These are phyloP conservation scores for Lepeophtheirus nordmannii DNA, from an alignment of 2,888 invertebrate genomes.

Conservation along the genomic window DNA sequence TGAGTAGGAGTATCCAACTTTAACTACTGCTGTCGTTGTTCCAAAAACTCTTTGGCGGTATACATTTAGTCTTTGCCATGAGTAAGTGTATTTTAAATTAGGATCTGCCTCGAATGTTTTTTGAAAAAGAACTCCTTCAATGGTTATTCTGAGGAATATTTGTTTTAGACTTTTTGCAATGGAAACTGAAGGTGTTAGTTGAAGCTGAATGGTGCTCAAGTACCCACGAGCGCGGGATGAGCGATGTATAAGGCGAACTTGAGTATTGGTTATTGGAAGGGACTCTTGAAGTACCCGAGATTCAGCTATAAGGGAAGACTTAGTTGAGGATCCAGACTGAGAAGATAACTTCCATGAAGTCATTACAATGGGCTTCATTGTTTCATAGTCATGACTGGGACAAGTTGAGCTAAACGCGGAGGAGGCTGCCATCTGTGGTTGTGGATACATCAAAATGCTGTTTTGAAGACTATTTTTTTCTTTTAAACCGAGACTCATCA, in stretches of 20 bases:
- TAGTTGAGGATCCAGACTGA: neutral
- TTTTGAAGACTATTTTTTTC: conserved; percentile 46
- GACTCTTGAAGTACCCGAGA: conserved; percentile 86
- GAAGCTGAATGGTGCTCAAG: conserved; percentile 75
- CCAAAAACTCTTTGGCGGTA: conserved; percentile 92
- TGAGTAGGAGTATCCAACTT: conserved; percentile 84
- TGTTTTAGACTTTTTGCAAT: conserved; percentile 63
- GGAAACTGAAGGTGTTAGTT: conserved; percentile 59
- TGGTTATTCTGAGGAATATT: conserved; percentile 81
- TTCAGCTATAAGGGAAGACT: conserved; percentile 40
- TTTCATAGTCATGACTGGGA: conserved; percentile 71
- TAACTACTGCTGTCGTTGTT: conserved; percentile 79
- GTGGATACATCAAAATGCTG: neutral
- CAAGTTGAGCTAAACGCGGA: conserved; percentile 39
- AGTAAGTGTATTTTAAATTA: conserved; percentile 86
- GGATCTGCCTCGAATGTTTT: conserved; percentile 90
- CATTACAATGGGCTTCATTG: conserved; percentile 79
- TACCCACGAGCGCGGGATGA: conserved; percentile 74
- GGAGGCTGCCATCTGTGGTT: neutral
- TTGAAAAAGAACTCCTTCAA: conserved; percentile 84
- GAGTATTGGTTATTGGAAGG: conserved; percentile 80
- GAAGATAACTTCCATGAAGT: conserved; percentile 43
- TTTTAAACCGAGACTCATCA: conserved; percentile 58
- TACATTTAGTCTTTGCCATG: conserved; percentile 91
- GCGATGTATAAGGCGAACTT: conserved; percentile 87